Evolutionary conservation across 2,113 vertebrate genomes (phyloP).

Genomic region (Psammodynastes pulverulentus): DNA sequence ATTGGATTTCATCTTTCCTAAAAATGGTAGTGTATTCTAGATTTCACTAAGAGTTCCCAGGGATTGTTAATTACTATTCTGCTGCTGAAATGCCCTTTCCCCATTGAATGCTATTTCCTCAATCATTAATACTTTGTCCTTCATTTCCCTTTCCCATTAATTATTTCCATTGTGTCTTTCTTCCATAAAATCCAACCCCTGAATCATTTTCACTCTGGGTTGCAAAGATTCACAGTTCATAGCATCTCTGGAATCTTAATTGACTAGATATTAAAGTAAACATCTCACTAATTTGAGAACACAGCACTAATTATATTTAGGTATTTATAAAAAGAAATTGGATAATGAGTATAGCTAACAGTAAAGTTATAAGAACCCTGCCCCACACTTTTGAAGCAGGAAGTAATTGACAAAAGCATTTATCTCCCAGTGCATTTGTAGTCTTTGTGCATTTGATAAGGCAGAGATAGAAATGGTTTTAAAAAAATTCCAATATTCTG

Average conservation of each 20-base stretch:
- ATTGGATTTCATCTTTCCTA: neutral
- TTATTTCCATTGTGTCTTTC: neutral
- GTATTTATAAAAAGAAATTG: conserved; percentile 41
- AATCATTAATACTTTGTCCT: neutral
- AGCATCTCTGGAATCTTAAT: conserved; percentile 52
- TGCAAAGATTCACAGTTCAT: conserved; percentile 36
- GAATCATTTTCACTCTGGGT: neutral
- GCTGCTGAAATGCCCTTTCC: neutral
- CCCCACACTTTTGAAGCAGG: neutral
- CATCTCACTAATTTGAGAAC: conserved; percentile 61
- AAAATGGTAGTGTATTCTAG: neutral
- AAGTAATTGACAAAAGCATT: neutral
- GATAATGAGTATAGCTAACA: neutral
- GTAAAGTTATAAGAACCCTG: neutral
- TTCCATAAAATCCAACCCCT: neutral
- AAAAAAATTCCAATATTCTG: conserved; percentile 14
- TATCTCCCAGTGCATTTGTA: neutral
- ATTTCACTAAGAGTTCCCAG: neutral
- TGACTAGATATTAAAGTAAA: conserved; percentile 51
- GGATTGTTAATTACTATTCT: neutral
- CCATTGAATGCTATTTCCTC: neutral
- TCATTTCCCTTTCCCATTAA: neutral
- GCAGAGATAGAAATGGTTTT: neutral
- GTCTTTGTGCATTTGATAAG: neutral
- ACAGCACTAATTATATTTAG: conserved; percentile 45